These are phyloP conservation scores for Orgyia antiqua DNA, from an alignment of 2,888 invertebrate genomes.

Conservation along the genomic window DNA sequence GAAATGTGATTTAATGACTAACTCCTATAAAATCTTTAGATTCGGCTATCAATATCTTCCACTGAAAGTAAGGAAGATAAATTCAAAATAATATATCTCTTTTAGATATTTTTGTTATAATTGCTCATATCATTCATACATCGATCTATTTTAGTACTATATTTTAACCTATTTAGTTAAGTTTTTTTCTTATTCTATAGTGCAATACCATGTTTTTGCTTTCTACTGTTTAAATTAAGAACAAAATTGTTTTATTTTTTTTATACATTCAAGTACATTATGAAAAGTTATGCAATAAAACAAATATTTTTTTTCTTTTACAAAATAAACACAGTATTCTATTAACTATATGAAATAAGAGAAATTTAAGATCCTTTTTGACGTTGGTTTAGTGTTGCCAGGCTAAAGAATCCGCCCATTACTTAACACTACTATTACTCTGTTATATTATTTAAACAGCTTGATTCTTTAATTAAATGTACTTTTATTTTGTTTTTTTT, in stretches of 20 bases:
- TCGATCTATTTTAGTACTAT: conserved; percentile 47
- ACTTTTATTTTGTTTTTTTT: no score
- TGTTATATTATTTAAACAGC: neutral
- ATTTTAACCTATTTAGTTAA: conserved; percentile 25
- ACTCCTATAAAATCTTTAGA: conserved; percentile 26
- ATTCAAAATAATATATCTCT: no score
- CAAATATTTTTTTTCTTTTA: conserved; percentile 5
- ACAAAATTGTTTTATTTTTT: conserved; percentile 16
- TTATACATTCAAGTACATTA: conserved; percentile 7
- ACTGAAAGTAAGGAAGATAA: conserved; percentile 39
- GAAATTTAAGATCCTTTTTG: conserved; percentile 1
- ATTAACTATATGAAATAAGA: no score
- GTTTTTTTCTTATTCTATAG: conserved; percentile 28
- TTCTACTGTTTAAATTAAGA: conserved; percentile 13
- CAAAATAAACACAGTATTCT: conserved; percentile 10
- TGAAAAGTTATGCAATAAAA: neutral
- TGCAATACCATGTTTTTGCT: conserved; percentile 36
- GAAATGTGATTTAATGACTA: conserved; percentile 49
- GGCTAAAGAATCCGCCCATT: conserved; percentile 11
- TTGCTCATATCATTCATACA: conserved; percentile 64
- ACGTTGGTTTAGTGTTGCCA: conserved; percentile 14
- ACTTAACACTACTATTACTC: conserved; percentile 1
- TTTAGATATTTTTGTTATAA: conserved; percentile 15
- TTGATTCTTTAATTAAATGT: no score
- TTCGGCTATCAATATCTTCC: conserved; percentile 29